Evolutionary conservation across 2,888 invertebrate species (phyloP), one percentile per base, ranked within the genome.

Genomic region (Drosophila heteroneura): DNA sequence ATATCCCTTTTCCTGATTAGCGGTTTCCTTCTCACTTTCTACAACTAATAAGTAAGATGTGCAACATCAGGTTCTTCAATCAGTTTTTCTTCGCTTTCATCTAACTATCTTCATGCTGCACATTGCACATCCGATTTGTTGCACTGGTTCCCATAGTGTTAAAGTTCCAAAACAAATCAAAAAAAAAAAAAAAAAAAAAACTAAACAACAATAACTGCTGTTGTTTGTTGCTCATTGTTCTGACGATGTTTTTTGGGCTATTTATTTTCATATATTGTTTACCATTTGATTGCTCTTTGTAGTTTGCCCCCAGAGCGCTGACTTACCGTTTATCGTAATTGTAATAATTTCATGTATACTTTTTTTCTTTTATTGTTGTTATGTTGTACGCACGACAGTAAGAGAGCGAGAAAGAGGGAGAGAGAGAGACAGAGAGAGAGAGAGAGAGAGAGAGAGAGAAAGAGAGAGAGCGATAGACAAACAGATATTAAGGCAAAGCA

Each of bases 311-410:
- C 22, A 16, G 3, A 51, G 47, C 28, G 5, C 39, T 37, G 61
- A 51, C 72, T 66, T 60, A 82, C 61, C 85, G 90, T 90, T 85
- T 85, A 85, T 66, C 73, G 74, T 85, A 90, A 85, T 85, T 85
- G 85, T 90, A 83, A 85, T 90, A 90, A 90, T 85, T 89, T 82
- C 54, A 67, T 82, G 72, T 72, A 67, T 56, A 70, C 70, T 53
- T 61, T 65, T 64, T 60, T 64, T 68, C 58, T 37, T 39, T 19
- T 53, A 63, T 56, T 68, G 59, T 80, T 41, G 41, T 39, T 12
- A 7, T 53, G 33, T 64, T 53, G 33, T 67, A 67, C 57, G 51
- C 47, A 69, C 47, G 41, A 28, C 6, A 33, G 41, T 41, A n/a
- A 14, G 39, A 41, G 51, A 5, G 35, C 9, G 28, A 28, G 0